These are phyloP conservation scores for Chironomus striatipennis DNA, from an alignment of 1,140 invertebrate species.

Conservation along the genomic window DNA sequence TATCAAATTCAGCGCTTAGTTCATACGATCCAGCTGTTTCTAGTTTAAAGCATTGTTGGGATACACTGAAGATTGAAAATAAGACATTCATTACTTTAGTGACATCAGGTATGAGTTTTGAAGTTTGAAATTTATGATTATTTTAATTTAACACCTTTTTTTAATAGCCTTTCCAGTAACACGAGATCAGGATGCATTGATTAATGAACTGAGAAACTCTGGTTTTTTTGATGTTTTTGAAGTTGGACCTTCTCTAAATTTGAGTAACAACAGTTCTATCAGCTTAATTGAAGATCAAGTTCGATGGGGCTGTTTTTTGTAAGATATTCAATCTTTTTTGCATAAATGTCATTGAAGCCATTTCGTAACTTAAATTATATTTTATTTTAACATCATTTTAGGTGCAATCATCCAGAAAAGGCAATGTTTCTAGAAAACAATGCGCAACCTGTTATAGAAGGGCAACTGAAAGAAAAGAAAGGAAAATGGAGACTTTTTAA, in stretches of 20 bases:
- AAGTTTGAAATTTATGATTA: too few relatives aligned
- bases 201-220: constrained; percentile 76
- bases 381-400: constrained; percentile 46
- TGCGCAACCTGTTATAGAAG: constrained; percentile 72
- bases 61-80: constrained; percentile 82
- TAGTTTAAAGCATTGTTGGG: constrained; percentile 84
- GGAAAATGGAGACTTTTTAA: constrained; percentile 84
- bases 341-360: too few relatives aligned
- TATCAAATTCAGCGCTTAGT: constrained; percentile 62
- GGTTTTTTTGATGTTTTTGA: constrained; percentile 92
- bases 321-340: not conserved
- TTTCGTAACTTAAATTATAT: constrained; percentile 50
- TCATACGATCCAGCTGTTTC: constrained; percentile 74
- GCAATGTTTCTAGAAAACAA: constrained; percentile 68
- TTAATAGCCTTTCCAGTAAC: constrained; percentile 71
- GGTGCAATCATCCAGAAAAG: constrained; percentile 81
- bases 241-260: constrained; percentile 41
- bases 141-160: too few relatives aligned
- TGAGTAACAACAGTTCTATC: constrained; percentile 29
- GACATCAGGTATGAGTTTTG: constrained; percentile 49
- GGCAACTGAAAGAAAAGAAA: constrained; percentile 91
- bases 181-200: constrained; percentile 73
- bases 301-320: constrained; percentile 38
- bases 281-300: constrained; percentile 32
- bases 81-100: constrained; percentile 84